Evolutionary conservation across 2,888 invertebrate genomes (phyloP).

Genomic region (Pammene aurita): DNA sequence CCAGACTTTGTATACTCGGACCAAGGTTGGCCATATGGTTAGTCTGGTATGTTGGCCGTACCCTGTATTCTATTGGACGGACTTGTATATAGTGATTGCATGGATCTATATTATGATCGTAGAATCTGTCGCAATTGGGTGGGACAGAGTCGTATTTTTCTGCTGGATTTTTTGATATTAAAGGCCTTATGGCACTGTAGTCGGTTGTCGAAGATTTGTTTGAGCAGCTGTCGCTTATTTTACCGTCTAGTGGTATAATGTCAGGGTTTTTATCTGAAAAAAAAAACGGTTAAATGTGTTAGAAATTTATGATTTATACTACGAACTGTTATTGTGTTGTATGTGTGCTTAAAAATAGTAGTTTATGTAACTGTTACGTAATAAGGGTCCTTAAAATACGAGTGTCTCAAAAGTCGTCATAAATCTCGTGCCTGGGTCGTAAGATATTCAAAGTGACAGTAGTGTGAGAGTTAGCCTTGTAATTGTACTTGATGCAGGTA

Average conservation of each 20-base stretch:
- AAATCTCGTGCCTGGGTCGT: too few relatives aligned
- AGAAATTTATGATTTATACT: too few relatives aligned
- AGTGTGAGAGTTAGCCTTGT: too few relatives aligned
- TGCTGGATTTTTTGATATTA: constrained; percentile 66
- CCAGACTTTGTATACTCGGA: constrained; percentile 62
- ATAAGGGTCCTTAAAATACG: too few relatives aligned
- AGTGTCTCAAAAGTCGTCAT: too few relatives aligned
- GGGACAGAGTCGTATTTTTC: constrained; percentile 71
- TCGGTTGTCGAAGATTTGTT: constrained; percentile 77
- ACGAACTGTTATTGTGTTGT: too few relatives aligned
- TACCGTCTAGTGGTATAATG: constrained; percentile 77
- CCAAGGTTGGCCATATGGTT: constrained; percentile 64
- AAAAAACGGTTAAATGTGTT: constrained; percentile 9
- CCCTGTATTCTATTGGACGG: constrained; percentile 67
- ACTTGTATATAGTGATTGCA: constrained; percentile 76
- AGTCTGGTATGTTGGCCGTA: constrained; percentile 58
- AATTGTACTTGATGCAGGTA: too few relatives aligned
- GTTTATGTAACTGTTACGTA: too few relatives aligned
- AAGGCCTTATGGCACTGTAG: constrained; percentile 72
- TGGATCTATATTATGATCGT: constrained; percentile 69
- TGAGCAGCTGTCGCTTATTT: constrained; percentile 76
- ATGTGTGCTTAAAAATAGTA: too few relatives aligned
- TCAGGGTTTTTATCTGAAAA: constrained; percentile 79
- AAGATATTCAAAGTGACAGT: too few relatives aligned
- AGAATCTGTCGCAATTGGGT: constrained; percentile 65